These are phyloP conservation scores for Pyrgus malvae DNA, from an alignment of 2,888 invertebrate species.

Conservation along the genomic window DNA sequence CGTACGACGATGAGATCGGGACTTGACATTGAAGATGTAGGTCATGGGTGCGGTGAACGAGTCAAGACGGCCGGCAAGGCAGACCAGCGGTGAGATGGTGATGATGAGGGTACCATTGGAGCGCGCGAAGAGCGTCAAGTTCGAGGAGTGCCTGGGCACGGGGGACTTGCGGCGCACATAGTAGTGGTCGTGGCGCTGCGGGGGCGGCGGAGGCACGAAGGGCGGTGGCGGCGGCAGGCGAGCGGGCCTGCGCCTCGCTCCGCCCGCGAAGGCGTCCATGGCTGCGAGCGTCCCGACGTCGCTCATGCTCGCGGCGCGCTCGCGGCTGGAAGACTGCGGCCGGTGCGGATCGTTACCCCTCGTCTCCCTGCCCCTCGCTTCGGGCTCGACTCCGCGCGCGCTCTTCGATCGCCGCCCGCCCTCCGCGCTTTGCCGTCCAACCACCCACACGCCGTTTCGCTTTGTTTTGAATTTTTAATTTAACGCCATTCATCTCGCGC, in stretches of 20 bases:
- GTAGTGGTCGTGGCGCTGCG: constrained; percentile 74
- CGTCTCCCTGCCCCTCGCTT: constrained; percentile 61
- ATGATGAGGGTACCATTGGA: constrained; percentile 62
- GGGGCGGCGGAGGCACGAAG: constrained; percentile 75
- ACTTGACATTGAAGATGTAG: constrained; percentile 56
- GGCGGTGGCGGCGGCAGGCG: constrained; percentile 77
- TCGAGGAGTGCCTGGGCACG: constrained; percentile 65
- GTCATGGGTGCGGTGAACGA: constrained; percentile 36
- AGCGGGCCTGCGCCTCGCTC: constrained; percentile 73
- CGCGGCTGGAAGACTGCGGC: constrained; percentile 77
- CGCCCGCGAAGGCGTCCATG: constrained; percentile 80
- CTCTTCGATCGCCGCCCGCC: constrained; percentile 78
- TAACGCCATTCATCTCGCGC: constrained; percentile 72
- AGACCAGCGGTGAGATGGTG: constrained; percentile 20
- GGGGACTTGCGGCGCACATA: constrained; percentile 79
- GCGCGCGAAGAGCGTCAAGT: constrained; percentile 75
- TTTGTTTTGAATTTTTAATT: constrained; percentile 81
- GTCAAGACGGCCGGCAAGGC: constrained; percentile 21
- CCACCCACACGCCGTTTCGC: constrained; percentile 69
- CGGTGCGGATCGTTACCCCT: constrained; percentile 45
- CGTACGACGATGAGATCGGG: constrained; percentile 47
- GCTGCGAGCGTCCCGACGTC: constrained; percentile 80
- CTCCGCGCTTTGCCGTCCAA: constrained; percentile 62
- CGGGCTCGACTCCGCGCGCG: constrained; percentile 68
- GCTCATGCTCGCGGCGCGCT: constrained; percentile 79